Base-by-base conservation (phyloP, 2,888 invertebrate genomes). In the Agriopis leucophaearia region DNA sequence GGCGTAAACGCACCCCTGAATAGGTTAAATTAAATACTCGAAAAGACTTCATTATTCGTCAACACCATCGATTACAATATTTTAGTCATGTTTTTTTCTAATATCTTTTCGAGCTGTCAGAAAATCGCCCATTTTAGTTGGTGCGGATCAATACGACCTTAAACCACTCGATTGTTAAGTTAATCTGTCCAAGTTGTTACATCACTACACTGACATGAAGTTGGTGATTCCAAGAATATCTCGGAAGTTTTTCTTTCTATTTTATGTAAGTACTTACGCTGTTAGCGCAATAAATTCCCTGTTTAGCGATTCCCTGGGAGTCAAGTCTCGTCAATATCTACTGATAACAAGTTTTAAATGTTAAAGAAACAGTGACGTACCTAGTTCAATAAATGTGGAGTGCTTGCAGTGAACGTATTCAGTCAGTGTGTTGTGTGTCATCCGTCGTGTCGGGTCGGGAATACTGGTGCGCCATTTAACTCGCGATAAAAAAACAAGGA, bases 371-470 rank as follows among this genome's bases (percentile, higher is more conserved):
- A 78, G 74, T 81, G 76, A 72, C 72, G 76, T 78, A 27, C 4
- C 27, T 27, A 80, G 79, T 72, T 82, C 81, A 78, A 86, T 85
- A 83, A 84, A 84, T 84, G 84, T 86, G 74, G 71, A 74, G 79
- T 76, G 81, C 78, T 77, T 74, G 67, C 76, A 73, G 77, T 78
- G 77, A 79, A 74, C 74, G 80, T 79, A 79, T 80, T 81, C 82
- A 84, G 83, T 88, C 87, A 84, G 87, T 89, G 85, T 85, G 88
- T 88, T 89, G 87, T 86, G 89, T 90, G 91, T 91, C 92, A 90
- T 87, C 90, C 92, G 90, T 87, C 90, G 90, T 83, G 88, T 83
- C 80, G 85, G 81, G 88, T 83, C 80, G 85, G 81, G 85, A 84
- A 80, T 74, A 81, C 79, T 85, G 85, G 89, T 91, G 88, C 92